Conservation (phyloP, 2,797 vertebrate species). For the Anolis apletophallus region DNA sequence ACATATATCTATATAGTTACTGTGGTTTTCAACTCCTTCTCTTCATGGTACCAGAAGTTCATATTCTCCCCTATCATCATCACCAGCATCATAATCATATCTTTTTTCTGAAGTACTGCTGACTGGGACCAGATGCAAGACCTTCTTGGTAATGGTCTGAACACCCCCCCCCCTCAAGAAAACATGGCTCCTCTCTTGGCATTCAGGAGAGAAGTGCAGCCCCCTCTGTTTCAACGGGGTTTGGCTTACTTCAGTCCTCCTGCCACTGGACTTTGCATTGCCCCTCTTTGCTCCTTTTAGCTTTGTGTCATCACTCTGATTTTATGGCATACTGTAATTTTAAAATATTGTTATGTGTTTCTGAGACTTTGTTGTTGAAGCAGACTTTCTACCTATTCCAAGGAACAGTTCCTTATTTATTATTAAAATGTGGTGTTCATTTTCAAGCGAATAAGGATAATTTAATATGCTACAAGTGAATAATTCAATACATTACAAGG, state of each 20-base stretch:
- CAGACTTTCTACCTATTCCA: neutral
- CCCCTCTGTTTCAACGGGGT: neutral
- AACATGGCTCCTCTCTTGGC: neutral
- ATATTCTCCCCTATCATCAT: no score
- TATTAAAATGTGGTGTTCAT: neutral
- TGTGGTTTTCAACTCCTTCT: neutral
- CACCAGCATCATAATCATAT: neutral
- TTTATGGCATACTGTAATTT: neutral
- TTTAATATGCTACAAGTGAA: neutral
- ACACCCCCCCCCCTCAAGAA: neutral
- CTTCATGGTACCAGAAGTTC: neutral
- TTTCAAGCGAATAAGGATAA: constrained; percentile 5
- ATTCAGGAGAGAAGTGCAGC: neutral
- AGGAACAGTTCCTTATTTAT: neutral
- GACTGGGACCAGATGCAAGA: neutral
- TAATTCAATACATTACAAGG: constrained; percentile 8
- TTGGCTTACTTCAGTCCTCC: neutral
- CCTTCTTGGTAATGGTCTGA: neutral
- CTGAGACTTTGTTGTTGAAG: neutral
- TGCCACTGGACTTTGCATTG: neutral
- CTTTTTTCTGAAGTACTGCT: neutral
- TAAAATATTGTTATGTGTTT: neutral
- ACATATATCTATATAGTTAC: neutral
- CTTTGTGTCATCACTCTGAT: neutral
- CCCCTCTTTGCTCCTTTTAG: neutral